Evolutionary conservation across 2,888 invertebrate species (phyloP), one percentile per base, ranked within the genome.

Genomic region (Pseudococcus viburni): DNA sequence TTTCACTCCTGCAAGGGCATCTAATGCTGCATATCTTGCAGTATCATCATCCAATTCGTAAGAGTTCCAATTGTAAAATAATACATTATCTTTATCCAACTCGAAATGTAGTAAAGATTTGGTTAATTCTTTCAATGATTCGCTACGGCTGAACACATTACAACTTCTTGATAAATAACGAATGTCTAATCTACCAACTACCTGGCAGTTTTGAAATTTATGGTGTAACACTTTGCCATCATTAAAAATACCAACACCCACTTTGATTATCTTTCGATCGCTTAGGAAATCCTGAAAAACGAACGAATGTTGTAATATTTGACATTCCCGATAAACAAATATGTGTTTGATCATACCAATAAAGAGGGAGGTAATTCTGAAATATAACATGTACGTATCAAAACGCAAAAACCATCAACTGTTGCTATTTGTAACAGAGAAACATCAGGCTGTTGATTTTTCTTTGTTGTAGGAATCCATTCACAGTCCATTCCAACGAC

Each of bases 391-490:
- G 88, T 88, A 55, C 88, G 88, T 51, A 88, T 80, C 8, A 88
- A 55, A 39, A 80, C 83, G 51, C 88, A 88, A 15, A 26, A 88
- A 19, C 88, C 88, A 39, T 88, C 88, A 9, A 39, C 51, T 26
- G 88, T 59, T 12, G 88, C 88, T 1, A 88, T 88, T 22, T 88
- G 88, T 51, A 88, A 19, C 3, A 88, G 88, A 83, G 88, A 51
- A 17, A 88, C 88, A 19, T 88, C 88, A 3, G 88, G 80, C 59
- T 88, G 77, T 59, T 88, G 83, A 55, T 88, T 88, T 83, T 88
- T 88, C 22, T 42, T 48, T 39, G 33, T 48, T 5, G 42, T 42
- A 19, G 88, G 80, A 88, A 42, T 88, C 88, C 88, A 88, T 42
- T 88, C 88, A 11, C 80, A 88, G 12, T 88, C 88, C 83, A 88